Percentiles rank a stretch among this genome's conserved stretches.
phyloP scores from a whole-genome alignment of 2,113 vertebrate genomes.

The Nyctibius bracteatus region DNA sequence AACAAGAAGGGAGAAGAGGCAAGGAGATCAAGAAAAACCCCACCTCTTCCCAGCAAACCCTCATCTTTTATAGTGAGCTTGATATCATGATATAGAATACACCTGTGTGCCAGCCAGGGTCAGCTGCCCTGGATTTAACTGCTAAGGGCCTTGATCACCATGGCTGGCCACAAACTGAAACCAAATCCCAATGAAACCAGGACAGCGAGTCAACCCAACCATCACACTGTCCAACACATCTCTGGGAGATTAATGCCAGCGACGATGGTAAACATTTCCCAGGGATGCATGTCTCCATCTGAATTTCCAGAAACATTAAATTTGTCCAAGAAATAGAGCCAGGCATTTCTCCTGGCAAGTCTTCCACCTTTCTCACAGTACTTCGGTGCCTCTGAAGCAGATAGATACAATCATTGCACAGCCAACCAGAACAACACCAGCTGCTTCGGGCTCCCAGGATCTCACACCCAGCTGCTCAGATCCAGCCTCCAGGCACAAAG shows the following conservation, averaged over 20 bases:
- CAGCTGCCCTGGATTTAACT: too few relatives aligned
- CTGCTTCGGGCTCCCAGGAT: background rate
- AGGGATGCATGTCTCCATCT: background rate
- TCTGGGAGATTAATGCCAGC: background rate
- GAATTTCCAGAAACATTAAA: background rate
- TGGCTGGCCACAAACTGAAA: too few relatives aligned
- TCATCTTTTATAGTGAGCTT: too few relatives aligned
- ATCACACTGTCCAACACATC: accelerated
- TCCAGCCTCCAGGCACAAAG: background rate
- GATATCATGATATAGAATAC: too few relatives aligned
- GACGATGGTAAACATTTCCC: accelerated
- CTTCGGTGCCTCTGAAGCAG: background rate
- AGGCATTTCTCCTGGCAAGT: background rate
- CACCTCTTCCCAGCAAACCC: too few relatives aligned
- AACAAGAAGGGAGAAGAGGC: too few relatives aligned
- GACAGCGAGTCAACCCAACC: background rate
- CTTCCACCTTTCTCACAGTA: background rate
- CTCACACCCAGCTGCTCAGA: background rate
- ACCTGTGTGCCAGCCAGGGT: too few relatives aligned
- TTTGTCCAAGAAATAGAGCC: background rate
- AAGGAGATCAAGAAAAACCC: too few relatives aligned
- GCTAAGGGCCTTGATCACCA: too few relatives aligned
- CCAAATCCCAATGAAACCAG: too few relatives aligned
- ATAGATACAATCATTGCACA: background rate
- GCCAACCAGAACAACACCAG: accelerated